Percentiles rank a stretch among this genome's conserved stretches.
Conservation (phyloP, 1,140 invertebrate species). For the Drosophila tristis region DNA sequence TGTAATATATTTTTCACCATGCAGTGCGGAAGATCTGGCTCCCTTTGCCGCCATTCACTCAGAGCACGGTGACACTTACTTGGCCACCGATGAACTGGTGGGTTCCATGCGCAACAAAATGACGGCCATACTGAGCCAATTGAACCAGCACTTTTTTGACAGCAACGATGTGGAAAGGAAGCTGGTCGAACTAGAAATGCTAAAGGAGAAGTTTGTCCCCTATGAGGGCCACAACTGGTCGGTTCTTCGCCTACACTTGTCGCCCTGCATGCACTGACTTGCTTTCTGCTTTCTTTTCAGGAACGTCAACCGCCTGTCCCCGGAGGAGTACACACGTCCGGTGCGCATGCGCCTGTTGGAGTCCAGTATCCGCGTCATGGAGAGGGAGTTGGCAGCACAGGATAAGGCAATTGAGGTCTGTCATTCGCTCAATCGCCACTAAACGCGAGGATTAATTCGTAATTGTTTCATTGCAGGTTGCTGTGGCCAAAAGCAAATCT, state of each 20-base stretch:
- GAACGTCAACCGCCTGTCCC: constrained; percentile 52
- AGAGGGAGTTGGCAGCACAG: constrained; percentile 46
- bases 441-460: too few relatives aligned
- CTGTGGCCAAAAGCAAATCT: constrained; percentile 33
- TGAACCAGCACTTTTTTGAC: constrained; percentile 49
- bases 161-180: constrained; percentile 58
- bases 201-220: constrained; percentile 60
- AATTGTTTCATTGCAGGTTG: constrained; percentile 15
- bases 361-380: constrained; percentile 55
- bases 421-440: not conserved
- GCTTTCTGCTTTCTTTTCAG: constrained; percentile 8
- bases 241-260: not conserved
- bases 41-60: constrained; percentile 46
- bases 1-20: not conserved
- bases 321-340: constrained; percentile 54
- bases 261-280: too few relatives aligned
- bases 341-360: constrained; percentile 58
- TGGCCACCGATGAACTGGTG: constrained; percentile 43
- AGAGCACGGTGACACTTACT: constrained; percentile 38
- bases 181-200: constrained; percentile 55
- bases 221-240: constrained; percentile 54
- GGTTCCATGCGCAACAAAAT: constrained; percentile 28
- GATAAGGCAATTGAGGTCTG: constrained; percentile 37
- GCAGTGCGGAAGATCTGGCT: constrained; percentile 41
- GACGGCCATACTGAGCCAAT: constrained; percentile 27